Conservation (phyloP, 2,888 invertebrate genomes). For the Acholoe squamosa region DNA sequence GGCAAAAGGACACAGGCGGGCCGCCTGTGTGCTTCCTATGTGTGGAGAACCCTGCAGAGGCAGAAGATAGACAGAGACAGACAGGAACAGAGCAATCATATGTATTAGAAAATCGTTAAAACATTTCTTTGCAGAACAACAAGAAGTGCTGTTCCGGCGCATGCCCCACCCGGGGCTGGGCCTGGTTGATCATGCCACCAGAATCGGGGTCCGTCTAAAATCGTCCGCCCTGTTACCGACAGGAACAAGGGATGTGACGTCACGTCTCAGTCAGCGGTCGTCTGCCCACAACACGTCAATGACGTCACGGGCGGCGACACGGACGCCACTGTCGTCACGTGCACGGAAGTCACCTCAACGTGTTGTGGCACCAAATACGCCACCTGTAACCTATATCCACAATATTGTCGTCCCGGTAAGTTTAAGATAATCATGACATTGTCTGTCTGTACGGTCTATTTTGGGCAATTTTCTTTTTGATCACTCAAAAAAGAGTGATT, state of each 20-base stretch:
- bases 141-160: slow-evolving; percentile 31
- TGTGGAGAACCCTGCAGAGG: too few relatives aligned
- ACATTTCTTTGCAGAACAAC: background rate
- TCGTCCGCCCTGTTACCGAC: background rate
- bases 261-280: slow-evolving; percentile 29
- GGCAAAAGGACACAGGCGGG: too few relatives aligned
- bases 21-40: too few relatives aligned
- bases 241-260: background rate
- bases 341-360: slow-evolving; percentile 28
- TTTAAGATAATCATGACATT: too few relatives aligned
- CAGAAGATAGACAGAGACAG: too few relatives aligned
- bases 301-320: background rate
- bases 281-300: background rate
- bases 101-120: too few relatives aligned
- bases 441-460: too few relatives aligned
- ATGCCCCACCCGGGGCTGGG: slow-evolving; percentile 22
- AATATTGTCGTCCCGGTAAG: slow-evolving; percentile 59
- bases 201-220: slow-evolving; percentile 49
- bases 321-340: slow-evolving; percentile 20
- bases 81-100: too few relatives aligned
- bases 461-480: too few relatives aligned
- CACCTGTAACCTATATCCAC: slow-evolving; percentile 54
- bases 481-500: too few relatives aligned
- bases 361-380: background rate
- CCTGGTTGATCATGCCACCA: slow-evolving; percentile 50